These are phyloP conservation scores for Hippoglossus hippoglossus DNA, from an alignment of 2,797 vertebrate species.

Conservation along the genomic window DNA sequence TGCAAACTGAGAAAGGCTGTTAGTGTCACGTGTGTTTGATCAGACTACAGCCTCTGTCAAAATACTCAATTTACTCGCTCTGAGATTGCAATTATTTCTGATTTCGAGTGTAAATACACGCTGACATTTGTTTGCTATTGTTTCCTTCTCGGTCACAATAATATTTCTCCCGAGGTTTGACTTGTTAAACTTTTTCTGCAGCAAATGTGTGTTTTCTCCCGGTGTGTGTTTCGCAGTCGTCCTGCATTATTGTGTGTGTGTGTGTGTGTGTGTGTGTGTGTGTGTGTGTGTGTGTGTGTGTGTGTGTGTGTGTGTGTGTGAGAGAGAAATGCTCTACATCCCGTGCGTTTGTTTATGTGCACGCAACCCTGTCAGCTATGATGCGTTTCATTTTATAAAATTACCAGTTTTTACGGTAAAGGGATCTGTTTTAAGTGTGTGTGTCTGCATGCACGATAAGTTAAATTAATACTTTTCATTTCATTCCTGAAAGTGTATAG, in stretches of 20 bases:
- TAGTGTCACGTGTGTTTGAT: constrained; percentile 27
- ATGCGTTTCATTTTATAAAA: background rate
- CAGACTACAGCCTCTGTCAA: constrained; percentile 35
- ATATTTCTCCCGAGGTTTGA: constrained; percentile 32
- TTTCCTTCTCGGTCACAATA: constrained; percentile 40
- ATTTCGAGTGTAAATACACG: constrained; percentile 50
- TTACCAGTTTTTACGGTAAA: no score
- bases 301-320: constrained; percentile 19
- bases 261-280: constrained; percentile 9
- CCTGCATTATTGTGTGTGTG: constrained; percentile 10
- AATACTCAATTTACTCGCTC: constrained; percentile 37
- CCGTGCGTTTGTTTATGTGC: background rate
- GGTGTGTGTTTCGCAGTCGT: constrained; percentile 10
- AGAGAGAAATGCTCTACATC: constrained; percentile 3
- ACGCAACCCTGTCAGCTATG: background rate
- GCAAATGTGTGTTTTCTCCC: constrained; percentile 13
- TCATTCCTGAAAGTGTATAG: constrained; percentile 5
- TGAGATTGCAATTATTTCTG: constrained; percentile 47
- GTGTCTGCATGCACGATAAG: background rate
- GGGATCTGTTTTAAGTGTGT: background rate
- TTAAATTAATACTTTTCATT: constrained; percentile 13
- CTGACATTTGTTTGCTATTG: constrained; percentile 58
- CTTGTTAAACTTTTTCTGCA: constrained; percentile 30
- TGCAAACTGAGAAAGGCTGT: constrained; percentile 9
- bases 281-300: no score